Percentiles rank a stretch among this genome's conserved stretches.
Conservation (phyloP, 1,140 invertebrate genomes). For the Nymphalis io region DNA sequence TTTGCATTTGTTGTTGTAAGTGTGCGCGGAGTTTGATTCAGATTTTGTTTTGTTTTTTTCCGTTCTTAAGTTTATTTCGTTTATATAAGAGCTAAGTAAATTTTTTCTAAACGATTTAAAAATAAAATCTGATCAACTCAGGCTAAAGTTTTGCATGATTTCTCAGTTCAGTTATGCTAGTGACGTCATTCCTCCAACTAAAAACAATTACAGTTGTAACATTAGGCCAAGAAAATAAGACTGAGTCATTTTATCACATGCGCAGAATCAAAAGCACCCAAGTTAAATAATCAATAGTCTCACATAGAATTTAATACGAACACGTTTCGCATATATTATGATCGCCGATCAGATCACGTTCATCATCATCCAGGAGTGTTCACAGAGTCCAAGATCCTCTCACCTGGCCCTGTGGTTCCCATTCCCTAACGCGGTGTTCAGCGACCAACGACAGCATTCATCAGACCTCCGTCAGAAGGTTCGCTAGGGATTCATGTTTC, state of each 20-base stretch:
- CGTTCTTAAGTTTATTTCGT: slow-evolving; percentile 8
- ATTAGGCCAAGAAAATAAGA: slow-evolving; percentile 34
- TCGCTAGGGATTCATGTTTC: slow-evolving; percentile 46
- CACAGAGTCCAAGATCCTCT: slow-evolving; percentile 78
- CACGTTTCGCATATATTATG: slow-evolving; percentile 3
- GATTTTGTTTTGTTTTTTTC: slow-evolving; percentile 42
- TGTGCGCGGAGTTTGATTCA: slow-evolving; percentile 43
- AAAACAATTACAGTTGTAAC: slow-evolving; percentile 11
- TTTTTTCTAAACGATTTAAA: background rate
- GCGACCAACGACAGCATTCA: slow-evolving; percentile 71
- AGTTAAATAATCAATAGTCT: background rate
- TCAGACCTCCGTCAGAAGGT: slow-evolving; percentile 77
- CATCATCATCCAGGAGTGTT: slow-evolving; percentile 55
- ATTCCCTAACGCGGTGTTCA: slow-evolving; percentile 81
- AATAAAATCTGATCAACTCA: slow-evolving; percentile 50
- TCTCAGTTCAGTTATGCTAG: slow-evolving; percentile 38
- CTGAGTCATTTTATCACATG: background rate
- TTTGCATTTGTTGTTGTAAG: slow-evolving; percentile 49
- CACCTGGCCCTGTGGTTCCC: slow-evolving; percentile 81
- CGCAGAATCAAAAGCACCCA: background rate
- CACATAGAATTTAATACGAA: background rate
- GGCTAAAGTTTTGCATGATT: slow-evolving; percentile 46
- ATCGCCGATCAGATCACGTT: slow-evolving; percentile 17
- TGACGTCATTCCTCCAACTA: slow-evolving; percentile 32
- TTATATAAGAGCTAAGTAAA: background rate